Base-by-base conservation (phyloP, 2,113 vertebrate genomes). In the Boleophthalmus pectinirostris region DNA sequence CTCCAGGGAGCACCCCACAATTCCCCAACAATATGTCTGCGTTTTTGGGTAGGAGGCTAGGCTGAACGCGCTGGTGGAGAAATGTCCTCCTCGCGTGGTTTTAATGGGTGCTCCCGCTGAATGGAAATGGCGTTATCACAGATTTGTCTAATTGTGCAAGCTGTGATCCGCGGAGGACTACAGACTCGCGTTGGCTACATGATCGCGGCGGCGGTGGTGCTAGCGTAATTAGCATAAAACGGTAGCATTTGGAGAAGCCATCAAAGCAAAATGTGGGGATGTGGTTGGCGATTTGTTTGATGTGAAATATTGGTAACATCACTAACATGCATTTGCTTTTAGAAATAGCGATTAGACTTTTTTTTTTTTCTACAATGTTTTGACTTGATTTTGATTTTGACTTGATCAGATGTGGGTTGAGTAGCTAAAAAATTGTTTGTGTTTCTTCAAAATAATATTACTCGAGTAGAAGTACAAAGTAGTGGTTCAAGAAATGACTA, bases 41-140 rank as follows among this genome's bases (percentile, higher is more conserved):
- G 3, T 11, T 35, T 51, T 61, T 35, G n/a, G 33, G 14, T 51
- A 46, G 49, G 58, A 0, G 53, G 73, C 60, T 23, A 69, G 74
- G 33, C 66, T 54, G 33, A 71, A 29, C 71, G 75, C 69, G 35
- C 65, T 65, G 35, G 61, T 73, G 70, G 70, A 87, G 81, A 88
- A 91, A 90, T 89, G 89, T 87, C 89, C 91, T 92, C 88, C 70
- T 83, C 92, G 88, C 84, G 82, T 85, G 88, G 93, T 92, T 91
- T 82, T 56, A 73, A 80, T 74, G 86, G 85, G 87, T 86, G 23
- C 87, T 89, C 84, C 79, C 60, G 72, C 87, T 84, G 82, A 78
- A 88, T 82, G 20, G 16, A 85, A 88, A 86, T 60, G 66, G 69
- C 23, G 82, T 83, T 88, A 90, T 91, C 86, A 74, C 83, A 85